phyloP scores from a whole-genome alignment of 2,797 vertebrate genomes.

The Carcharodon carcharias region DNA sequence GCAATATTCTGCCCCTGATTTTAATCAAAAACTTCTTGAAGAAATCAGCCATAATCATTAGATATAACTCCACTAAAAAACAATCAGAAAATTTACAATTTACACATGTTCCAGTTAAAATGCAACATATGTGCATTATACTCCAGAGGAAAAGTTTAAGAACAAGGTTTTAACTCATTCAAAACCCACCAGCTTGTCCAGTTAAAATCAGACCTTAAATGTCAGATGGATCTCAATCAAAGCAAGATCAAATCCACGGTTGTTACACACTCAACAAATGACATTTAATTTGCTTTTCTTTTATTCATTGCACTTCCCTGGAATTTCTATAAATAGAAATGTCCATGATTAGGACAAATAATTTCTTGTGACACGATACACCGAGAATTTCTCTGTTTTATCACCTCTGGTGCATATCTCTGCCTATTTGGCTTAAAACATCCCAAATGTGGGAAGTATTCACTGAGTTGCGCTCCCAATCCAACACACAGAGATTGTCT shows the following conservation, averaged over 20 bases:
- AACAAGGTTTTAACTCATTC: neutral
- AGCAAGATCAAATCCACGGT: neutral
- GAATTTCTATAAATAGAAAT: neutral
- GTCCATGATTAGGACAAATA: neutral
- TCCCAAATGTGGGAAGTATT: neutral
- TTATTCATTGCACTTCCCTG: neutral
- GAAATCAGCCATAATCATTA: neutral
- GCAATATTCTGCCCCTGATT: neutral
- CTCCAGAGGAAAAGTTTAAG: neutral
- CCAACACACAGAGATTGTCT: neutral
- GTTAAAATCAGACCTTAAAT: neutral
- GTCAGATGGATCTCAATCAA: neutral
- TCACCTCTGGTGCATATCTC: neutral
- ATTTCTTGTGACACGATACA: neutral
- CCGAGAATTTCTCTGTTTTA: neutral
- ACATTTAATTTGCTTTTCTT: neutral
- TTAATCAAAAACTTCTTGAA: neutral
- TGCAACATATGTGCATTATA: neutral
- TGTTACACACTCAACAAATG: neutral
- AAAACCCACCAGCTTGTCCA: neutral
- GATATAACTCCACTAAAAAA: neutral
- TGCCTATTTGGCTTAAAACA: neutral
- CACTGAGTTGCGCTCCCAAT: neutral
- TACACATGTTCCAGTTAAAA: neutral
- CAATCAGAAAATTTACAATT: neutral